Conservation (phyloP, 2,888 invertebrate species). For the Hydrotaea cyrtoneurina region DNA sequence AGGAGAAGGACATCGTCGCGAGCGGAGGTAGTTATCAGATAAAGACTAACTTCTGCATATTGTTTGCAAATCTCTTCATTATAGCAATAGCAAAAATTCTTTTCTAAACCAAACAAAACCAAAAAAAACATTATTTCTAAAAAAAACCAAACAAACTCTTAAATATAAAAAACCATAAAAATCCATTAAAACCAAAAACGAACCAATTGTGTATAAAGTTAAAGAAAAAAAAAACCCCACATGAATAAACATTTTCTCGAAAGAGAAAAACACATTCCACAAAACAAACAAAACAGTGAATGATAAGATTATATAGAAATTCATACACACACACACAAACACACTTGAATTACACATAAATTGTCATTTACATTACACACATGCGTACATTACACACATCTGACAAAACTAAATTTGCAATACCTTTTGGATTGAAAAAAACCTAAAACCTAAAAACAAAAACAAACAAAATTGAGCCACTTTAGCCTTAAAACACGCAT, state of each 20-base stretch:
- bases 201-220: conserved; percentile 68
- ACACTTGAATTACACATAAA: conserved; percentile 22
- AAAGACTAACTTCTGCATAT: conserved; percentile 78
- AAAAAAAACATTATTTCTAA: conserved; percentile 54
- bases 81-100: conserved; percentile 79
- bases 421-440: conserved; percentile 37
- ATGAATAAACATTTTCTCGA: conserved; percentile 51
- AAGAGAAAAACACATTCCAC: conserved; percentile 56
- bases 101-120: conserved; percentile 76
- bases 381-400: not conserved
- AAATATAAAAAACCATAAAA: conserved; percentile 52
- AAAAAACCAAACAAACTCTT: conserved; percentile 47
- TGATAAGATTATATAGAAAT: conserved; percentile 8
- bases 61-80: conserved; percentile 80
- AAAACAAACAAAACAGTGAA: conserved; percentile 59
- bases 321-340: not conserved
- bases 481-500: conserved; percentile 59
- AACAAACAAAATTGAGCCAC: conserved; percentile 46
- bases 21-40: conserved; percentile 76
- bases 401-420: conserved; percentile 23
- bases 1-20: conserved; percentile 90
- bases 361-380: conserved; percentile 10
- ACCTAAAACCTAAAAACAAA: not conserved
- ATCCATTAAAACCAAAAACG: conserved; percentile 49
- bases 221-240: conserved; percentile 37